These are phyloP conservation scores for Cristatella mucedo DNA, from an alignment of 2,888 invertebrate species.

Conservation along the genomic window DNA sequence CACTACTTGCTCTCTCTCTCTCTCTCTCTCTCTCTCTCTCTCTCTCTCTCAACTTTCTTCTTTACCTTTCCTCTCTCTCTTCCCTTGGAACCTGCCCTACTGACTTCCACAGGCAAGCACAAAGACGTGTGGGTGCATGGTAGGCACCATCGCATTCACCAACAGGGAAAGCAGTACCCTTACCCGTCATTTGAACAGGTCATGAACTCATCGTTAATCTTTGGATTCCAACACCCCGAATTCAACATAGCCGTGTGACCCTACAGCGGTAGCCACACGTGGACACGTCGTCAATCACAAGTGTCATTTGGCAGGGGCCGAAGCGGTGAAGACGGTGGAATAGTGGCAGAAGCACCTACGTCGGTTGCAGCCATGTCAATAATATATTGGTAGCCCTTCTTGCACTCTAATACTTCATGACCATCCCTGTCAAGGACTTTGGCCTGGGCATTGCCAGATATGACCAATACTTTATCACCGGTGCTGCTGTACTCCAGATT, in stretches of 20 bases:
- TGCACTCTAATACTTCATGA: slow-evolving; percentile 75
- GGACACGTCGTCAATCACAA: too few relatives aligned
- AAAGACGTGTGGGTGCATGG: too few relatives aligned
- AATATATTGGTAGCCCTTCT: slow-evolving; percentile 88
- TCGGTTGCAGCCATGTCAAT: slow-evolving; percentile 48
- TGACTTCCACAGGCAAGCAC: slow-evolving; percentile 2
- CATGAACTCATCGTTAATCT: slow-evolving; percentile 72
- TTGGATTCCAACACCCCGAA: slow-evolving; percentile 83
- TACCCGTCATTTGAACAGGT: slow-evolving; percentile 79
- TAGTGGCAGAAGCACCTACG: slow-evolving; percentile 16
- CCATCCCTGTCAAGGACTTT: slow-evolving; percentile 88
- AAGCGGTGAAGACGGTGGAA: background rate
- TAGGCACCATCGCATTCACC: too few relatives aligned
- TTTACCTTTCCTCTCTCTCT: too few relatives aligned
- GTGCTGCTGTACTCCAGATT: slow-evolving; percentile 77
- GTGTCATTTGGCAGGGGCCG: background rate
- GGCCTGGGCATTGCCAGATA: slow-evolving; percentile 64
- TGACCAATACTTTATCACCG: slow-evolving; percentile 78
- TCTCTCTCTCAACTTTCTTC: too few relatives aligned
- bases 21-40: too few relatives aligned
- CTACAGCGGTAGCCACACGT: too few relatives aligned
- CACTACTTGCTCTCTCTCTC: too few relatives aligned
- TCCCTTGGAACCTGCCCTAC: too few relatives aligned
- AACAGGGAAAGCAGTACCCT: slow-evolving; percentile 15
- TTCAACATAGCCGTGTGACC: slow-evolving; percentile 84